phyloP scores from a whole-genome alignment of 1,140 invertebrate genomes.

The Eueides isabella region DNA sequence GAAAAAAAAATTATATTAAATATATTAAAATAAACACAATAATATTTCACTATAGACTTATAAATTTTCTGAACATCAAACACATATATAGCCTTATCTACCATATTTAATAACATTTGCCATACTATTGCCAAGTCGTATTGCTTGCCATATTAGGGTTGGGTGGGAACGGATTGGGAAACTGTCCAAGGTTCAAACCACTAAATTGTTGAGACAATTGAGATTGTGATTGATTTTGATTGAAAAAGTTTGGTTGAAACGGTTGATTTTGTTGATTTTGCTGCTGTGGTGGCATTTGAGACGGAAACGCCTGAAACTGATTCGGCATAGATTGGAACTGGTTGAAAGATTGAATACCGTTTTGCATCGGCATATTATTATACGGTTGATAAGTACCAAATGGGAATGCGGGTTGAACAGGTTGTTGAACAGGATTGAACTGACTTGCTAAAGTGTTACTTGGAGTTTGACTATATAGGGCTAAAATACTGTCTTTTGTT shows the following conservation, averaged over 20 bases:
- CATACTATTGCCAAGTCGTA: conserved; percentile 69
- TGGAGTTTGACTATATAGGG: conserved; percentile 90
- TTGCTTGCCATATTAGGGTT: conserved; percentile 72
- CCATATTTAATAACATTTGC: not conserved
- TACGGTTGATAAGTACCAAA: conserved; percentile 47
- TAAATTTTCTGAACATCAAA: not conserved
- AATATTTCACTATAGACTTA: not conserved
- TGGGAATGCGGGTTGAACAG: conserved; percentile 47
- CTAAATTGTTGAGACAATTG: conserved; percentile 65
- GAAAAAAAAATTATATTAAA: not conserved
- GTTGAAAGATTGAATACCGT: conserved; percentile 66
- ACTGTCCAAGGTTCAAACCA: conserved; percentile 69
- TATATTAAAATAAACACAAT: not conserved
- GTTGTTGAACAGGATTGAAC: conserved; percentile 47
- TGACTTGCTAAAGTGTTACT: conserved; percentile 65
- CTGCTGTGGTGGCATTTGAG: conserved; percentile 42
- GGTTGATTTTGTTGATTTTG: conserved; percentile 36
- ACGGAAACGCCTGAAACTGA: conserved; percentile 62
- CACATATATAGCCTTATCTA: conserved; percentile 26
- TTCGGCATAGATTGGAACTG: conserved; percentile 58
- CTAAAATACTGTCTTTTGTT: conserved; percentile 96
- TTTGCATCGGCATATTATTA: conserved; percentile 51
- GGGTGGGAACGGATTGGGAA: conserved; percentile 62
- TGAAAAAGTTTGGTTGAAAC: conserved; percentile 44
- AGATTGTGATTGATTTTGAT: conserved; percentile 49